Evolutionary conservation across 2,888 invertebrate species (phyloP), one percentile per base, ranked within the genome.

Genomic region (Hemaris fuciformis): DNA sequence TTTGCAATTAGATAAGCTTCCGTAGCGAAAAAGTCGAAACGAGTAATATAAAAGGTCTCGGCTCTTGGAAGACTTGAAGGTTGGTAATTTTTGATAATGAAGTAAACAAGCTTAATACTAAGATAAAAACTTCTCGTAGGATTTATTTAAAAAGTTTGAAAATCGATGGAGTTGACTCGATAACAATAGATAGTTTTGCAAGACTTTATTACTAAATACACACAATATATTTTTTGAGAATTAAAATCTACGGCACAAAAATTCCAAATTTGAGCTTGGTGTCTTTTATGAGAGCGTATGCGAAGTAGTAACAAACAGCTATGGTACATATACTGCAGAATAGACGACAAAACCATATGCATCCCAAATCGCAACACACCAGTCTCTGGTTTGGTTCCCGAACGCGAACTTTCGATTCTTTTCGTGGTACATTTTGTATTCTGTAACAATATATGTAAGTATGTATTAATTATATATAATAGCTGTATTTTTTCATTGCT

Each of bases 251-350:
- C 3, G 81, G 79, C 1, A 89, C 67, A 72, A 90, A 91, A 4
- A 90, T 43, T 13, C 87, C 84, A 66, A 91, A 91, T 60, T 82
- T 87, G 0, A 91, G 77, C 60, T 90, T 91, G 1, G 88, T 85
- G 1, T 84, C 79, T 3, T 79, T 70, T 31, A 91, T 71, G 1
- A 91, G 76, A 0, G 80, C 57, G 58, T 88, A 91, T 0, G 89
- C 91, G 20, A 76, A 84, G 64, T 84, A 88, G 61, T 89, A 89
- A 66, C 89, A 89, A 0, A 87, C 31, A 0, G 81, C 85, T 3
- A 91, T 77, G 1, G 83, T 79, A 0, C 72, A 0, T 3, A 89
- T 79, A 61, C 84, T 85, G 20, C 75, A 66, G 0, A 88, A 63
- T 1, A 91, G 62, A 1, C 86, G 64, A 58, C 79, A 81, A 64